A percentile compares a stretch with the other conserved stretches of the same genome.
These are phyloP conservation scores for Erethizon dorsatum DNA, from an alignment of 2,797 vertebrate species.

Conservation along the genomic window DNA sequence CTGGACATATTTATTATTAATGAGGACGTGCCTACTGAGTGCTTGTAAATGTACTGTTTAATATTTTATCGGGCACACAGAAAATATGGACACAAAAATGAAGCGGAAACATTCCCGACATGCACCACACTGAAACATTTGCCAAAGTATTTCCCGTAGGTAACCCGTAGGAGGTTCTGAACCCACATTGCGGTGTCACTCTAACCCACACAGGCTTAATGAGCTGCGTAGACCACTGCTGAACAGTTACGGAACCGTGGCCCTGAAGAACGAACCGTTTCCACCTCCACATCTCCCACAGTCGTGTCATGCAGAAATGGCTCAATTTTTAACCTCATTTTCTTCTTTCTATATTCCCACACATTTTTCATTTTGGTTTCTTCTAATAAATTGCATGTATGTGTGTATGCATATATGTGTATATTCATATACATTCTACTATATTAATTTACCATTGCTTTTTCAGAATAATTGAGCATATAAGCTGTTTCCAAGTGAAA, in stretches of 20 bases:
- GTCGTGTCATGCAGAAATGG: not conserved
- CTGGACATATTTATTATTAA: conserved; percentile 58
- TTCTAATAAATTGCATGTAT: not conserved
- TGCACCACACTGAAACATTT: conserved; percentile 15
- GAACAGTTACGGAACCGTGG: not conserved
- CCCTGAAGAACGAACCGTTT: not conserved
- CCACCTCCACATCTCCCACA: not conserved
- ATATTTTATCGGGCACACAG: conserved; percentile 49
- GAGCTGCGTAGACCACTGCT: not conserved
- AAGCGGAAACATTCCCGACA: conserved; percentile 26
- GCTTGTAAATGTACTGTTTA: conserved; percentile 49
- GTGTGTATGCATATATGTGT: not conserved
- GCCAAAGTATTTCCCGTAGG: conserved; percentile 9
- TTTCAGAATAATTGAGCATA: not conserved
- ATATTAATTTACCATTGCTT: not conserved
- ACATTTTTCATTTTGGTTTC: not conserved
- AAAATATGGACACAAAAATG: conserved; percentile 38
- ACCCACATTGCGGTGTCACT: not conserved
- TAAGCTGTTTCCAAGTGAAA: not conserved
- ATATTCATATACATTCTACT: too few species aligned
- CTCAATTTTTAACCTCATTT: conserved; percentile 19
- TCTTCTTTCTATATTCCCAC: not conserved
- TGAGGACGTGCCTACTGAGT: not conserved
- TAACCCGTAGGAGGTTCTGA: not conserved
- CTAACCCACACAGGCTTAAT: not conserved